Base-by-base conservation (phyloP, 2,113 vertebrate genomes). In the Capricornis sumatraensis region DNA sequence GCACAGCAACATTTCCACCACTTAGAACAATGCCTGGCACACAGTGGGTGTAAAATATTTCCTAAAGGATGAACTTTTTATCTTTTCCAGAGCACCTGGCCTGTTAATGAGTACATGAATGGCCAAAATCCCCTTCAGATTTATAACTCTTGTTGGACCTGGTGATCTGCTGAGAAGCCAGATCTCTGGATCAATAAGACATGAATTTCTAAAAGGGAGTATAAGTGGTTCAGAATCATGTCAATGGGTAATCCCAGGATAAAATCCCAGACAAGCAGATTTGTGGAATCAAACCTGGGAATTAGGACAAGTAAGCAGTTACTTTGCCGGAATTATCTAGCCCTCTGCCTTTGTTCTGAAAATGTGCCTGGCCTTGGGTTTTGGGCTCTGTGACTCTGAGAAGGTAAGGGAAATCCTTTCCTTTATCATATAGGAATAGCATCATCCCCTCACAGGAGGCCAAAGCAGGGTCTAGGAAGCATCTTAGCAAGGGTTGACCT, bases 141-240 rank as follows among this genome's bases (percentile, higher is more conserved):
- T 27, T 47, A 43, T 81, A 43, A 33, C 40, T 87, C 14, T 62
- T 15, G 2, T 4, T 81, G 67, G 53, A 47, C n/a, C n/a, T 53
- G 45, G 67, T n/a, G 27, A 52, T 36, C 67, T 15, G 0, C 21
- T 40, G 71, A 74, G 13, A 76, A 88, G 87, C 67, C n/a, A 82
- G 40, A 19, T 52, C 40, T 81, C 87, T 92, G 47, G 47, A 93
- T 93, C 87, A 74, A 85, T 50, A 87, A 11, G 27, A 96, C 1
- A 2, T 60, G 74, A 87, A 87, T 97, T 95, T 96, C 82, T 96
- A 84, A 84, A 87, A 97, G 62, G 21, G 50, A 87, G 15, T 90
- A 12, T 71, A 43, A 94, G 81, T 90, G 58, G 27, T 93, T 94
- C 52, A 85, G 55, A 93, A 93, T 67, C 43, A 57, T 74, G 64